Evolutionary conservation across 2,888 invertebrate species (phyloP), one percentile per base, ranked within the genome.

Genomic region (Cryptosula pallasiana): DNA sequence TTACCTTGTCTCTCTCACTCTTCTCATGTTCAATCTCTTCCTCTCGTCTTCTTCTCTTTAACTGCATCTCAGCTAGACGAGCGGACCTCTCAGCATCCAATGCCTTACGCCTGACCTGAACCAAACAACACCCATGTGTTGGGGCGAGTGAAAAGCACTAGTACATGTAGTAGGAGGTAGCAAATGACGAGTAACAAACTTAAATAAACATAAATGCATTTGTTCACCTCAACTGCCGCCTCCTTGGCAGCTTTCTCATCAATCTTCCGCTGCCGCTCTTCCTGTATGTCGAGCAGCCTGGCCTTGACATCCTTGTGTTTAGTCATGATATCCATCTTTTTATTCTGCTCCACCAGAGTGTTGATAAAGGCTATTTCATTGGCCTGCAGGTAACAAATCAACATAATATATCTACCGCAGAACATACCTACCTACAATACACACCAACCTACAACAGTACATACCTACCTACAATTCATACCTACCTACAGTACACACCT

Each of bases 301-400:
- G 86, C 86, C 76, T 88, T 87, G 55, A 86, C 85, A 75, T 87
- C 87, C 83, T 88, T 83, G 73, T 86, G 83, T 77, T 85, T 85
- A 71, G 92, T 92, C 80, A 95, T 87, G 79, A 96, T 91, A 84
- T 97, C 97, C 80, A 94, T 91, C 0, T 94, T 87, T 79, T 95
- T 91, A 83, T 97, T 95, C 86, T 95, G 94, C 0, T 95, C 95
- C 81, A 96, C 95, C 57, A 98, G 86, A 78, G 93, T 93, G 83
- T 96, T 98, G 73, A 98, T 98, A 83, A 98, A 98, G 20, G 95
- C 95, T 72, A 98, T 97, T 87, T 99, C 98, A 75, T 94, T 92
- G 1, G 95, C 89, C 86, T 87, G 75, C 36, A 80, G 77, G 29
- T 20, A 45, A 45, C 20, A 45, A 45, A 45, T 45, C 20, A 45